Percentiles rank a stretch among this genome's conserved stretches.
Conservation (phyloP, 2,888 invertebrate genomes). For the Phania funesta region DNA sequence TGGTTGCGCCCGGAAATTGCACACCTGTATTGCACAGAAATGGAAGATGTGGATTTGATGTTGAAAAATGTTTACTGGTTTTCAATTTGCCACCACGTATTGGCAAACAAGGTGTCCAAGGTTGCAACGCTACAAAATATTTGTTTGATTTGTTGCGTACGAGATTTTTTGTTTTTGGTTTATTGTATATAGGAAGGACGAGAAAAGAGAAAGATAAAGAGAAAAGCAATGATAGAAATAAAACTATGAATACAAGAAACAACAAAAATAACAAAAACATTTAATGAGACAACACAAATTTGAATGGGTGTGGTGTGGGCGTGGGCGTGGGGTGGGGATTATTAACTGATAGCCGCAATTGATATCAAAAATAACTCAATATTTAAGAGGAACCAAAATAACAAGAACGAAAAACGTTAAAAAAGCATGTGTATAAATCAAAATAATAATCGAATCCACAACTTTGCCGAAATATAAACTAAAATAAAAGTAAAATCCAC, state of each 20-base stretch:
- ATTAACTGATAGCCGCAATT: constrained; percentile 45
- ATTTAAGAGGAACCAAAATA: constrained; percentile 10
- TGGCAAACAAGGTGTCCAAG: constrained; percentile 81
- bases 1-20: constrained; percentile 68
- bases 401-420: constrained; percentile 15
- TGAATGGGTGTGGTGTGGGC: constrained; percentile 44
- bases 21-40: constrained; percentile 75
- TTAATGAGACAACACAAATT: constrained; percentile 64
- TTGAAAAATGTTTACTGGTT: constrained; percentile 80
- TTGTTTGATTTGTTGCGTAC: background rate
- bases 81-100: constrained; percentile 81
- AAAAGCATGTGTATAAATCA: background rate
- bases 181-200: constrained; percentile 61
- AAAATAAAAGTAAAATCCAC: too few relatives aligned
- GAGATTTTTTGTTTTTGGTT: constrained; percentile 20
- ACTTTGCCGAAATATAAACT: constrained; percentile 19
- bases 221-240: constrained; percentile 68
- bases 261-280: constrained; percentile 58
- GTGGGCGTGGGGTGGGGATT: constrained; percentile 10
- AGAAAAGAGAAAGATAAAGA: constrained; percentile 67
- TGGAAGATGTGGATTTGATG: constrained; percentile 81
- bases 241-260: constrained; percentile 56
- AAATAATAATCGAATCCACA: background rate
- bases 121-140: constrained; percentile 77
- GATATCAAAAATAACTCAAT: constrained; percentile 31